Evolutionary conservation across 2,888 invertebrate species (phyloP).

Genomic region (Epistrophe eligans): DNA sequence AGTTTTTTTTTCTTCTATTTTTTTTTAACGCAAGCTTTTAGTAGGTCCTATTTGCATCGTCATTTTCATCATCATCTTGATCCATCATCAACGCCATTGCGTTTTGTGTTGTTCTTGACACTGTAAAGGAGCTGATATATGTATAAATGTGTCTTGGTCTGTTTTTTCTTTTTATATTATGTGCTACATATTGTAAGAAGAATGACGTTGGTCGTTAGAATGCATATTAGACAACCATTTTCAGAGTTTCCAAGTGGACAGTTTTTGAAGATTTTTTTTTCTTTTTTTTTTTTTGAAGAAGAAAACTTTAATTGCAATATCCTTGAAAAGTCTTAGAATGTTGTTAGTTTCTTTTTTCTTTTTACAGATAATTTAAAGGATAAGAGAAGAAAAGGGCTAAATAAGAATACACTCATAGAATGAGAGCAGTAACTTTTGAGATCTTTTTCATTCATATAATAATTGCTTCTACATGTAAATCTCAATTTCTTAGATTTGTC

Average conservation of each 20-base stretch:
- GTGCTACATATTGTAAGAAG: constrained; percentile 29
- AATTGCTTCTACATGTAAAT: constrained; percentile 12
- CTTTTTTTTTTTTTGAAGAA: not conserved
- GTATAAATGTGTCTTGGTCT: constrained; percentile 22
- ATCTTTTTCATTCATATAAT: not conserved
- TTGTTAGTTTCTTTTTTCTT: not conserved
- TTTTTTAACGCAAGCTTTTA: not conserved
- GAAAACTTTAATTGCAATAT: constrained; percentile 19
- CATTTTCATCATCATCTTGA: constrained; percentile 20
- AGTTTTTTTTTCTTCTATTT: constrained; percentile 1
- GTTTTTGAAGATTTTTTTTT: constrained; percentile 13
- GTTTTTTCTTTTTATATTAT: constrained; percentile 25
- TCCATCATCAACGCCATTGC: constrained; percentile 35
- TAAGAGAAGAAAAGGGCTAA: not conserved
- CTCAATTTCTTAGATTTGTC: not conserved
- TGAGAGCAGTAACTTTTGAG: not conserved
- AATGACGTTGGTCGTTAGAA: constrained; percentile 21
- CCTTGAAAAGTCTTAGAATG: constrained; percentile 29
- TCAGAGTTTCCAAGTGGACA: constrained; percentile 48
- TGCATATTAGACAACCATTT: constrained; percentile 39
- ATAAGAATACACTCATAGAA: not conserved
- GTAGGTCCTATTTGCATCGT: constrained; percentile 42
- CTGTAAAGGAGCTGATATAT: constrained; percentile 31
- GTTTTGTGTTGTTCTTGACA: constrained; percentile 23
- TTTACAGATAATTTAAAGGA: not conserved